Evolutionary conservation across 2,797 vertebrate genomes (phyloP).

Genomic region (Salmo trutta): DNA sequence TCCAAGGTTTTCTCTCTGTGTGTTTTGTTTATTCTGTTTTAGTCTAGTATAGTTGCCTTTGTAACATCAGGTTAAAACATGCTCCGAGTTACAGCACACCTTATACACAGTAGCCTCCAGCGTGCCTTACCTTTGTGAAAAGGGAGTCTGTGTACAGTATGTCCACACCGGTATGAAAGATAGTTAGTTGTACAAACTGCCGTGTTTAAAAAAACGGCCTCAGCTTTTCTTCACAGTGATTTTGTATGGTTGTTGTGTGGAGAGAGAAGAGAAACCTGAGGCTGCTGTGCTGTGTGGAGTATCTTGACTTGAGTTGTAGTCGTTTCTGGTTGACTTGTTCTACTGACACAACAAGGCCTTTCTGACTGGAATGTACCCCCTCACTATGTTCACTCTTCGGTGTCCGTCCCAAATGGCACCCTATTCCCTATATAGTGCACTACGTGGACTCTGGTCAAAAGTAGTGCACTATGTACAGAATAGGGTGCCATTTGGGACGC

Average conservation of each 20-base stretch:
- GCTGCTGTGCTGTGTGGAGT: neutral
- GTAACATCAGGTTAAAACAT: neutral
- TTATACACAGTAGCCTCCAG: neutral
- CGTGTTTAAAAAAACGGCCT: neutral
- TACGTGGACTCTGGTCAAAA: neutral
- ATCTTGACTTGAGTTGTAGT: neutral
- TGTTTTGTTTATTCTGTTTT: conserved; percentile 1
- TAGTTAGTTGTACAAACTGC: neutral
- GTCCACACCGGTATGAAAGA: neutral
- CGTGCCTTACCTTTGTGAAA: neutral
- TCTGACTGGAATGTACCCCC: conserved; percentile 2
- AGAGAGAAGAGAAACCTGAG: neutral
- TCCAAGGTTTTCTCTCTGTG: neutral
- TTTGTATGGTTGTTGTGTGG: neutral
- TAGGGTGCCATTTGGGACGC: neutral
- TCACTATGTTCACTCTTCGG: neutral
- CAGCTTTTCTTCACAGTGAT: neutral
- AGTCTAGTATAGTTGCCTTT: neutral
- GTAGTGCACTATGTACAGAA: neutral
- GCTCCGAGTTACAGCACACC: neutral
- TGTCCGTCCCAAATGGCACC: neutral
- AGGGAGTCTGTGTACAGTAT: neutral
- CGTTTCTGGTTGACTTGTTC: neutral
- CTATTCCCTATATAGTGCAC: neutral
- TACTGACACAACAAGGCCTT: neutral